These are phyloP conservation scores for Ascidia mentula DNA, from an alignment of 23 tunicate genomes.

Conservation along the genomic window DNA sequence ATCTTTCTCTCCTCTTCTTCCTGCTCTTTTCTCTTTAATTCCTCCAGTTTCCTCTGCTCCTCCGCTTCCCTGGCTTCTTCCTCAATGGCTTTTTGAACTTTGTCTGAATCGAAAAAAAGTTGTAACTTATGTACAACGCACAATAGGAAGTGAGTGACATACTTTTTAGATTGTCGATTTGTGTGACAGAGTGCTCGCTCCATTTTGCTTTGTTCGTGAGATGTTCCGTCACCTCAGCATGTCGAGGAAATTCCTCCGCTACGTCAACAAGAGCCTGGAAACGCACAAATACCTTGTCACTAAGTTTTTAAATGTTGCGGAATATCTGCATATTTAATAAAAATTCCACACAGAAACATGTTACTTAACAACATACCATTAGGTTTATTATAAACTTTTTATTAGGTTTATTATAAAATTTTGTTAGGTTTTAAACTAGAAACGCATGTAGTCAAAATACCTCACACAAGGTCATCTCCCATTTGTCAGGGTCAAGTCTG, in stretches of 20 bases:
- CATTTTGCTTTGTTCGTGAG: slow-evolving; percentile 58
- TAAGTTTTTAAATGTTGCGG: background rate
- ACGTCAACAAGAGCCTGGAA: slow-evolving; percentile 67
- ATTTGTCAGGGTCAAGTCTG: slow-evolving; percentile 55
- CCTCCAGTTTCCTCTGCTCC: slow-evolving; percentile 15
- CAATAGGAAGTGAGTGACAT: background rate
- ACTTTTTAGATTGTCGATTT: background rate
- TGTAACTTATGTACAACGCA: background rate
- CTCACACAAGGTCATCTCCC: slow-evolving; percentile 76
- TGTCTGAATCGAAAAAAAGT: background rate
- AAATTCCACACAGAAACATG: background rate
- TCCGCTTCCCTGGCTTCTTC: background rate
- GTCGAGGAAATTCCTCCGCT: slow-evolving; percentile 59
- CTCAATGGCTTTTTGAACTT: background rate
- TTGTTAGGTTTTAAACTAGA: background rate
- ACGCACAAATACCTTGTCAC: background rate
- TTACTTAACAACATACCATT: background rate
- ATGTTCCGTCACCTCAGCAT: slow-evolving; percentile 53
- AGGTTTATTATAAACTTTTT: background rate
- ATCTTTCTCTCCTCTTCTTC: slow-evolving; percentile 15
- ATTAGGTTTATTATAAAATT: background rate
- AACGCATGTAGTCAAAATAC: slow-evolving; percentile 16
- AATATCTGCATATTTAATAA: background rate
- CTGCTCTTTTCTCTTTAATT: slow-evolving; percentile 21
- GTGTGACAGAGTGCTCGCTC: slow-evolving; percentile 15